Evolutionary conservation across 2,113 vertebrate species (phyloP).

Genomic region (Anguilla rostrata): DNA sequence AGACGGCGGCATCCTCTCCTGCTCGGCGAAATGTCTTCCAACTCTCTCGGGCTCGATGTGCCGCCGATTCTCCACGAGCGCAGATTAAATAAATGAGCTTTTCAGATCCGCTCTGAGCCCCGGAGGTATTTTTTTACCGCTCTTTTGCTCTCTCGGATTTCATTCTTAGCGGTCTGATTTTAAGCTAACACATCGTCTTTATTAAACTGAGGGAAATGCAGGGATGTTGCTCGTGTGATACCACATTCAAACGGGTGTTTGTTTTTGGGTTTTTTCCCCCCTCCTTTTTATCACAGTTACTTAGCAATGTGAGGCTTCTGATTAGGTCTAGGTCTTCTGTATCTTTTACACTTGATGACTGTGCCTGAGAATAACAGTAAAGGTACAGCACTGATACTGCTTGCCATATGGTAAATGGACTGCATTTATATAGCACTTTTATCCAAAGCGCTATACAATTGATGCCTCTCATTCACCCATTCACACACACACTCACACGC

Average conservation of each 20-base stretch:
- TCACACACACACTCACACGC: too few species aligned
- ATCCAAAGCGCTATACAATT: too few species aligned
- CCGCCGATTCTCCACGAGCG: neutral
- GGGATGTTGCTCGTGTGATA: neutral
- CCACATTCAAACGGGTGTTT: neutral
- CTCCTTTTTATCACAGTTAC: neutral
- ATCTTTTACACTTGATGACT: neutral
- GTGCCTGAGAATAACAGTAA: neutral
- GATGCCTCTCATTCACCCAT: too few species aligned
- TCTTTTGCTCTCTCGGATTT: neutral
- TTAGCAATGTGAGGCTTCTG: neutral
- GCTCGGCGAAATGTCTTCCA: neutral
- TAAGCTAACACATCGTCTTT: neutral
- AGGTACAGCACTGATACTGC: neutral
- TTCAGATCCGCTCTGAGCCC: constrained; percentile 2
- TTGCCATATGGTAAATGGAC: neutral
- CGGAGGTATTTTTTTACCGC: neutral
- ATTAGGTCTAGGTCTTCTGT: too few species aligned
- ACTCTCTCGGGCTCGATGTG: constrained; percentile 7
- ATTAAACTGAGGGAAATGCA: neutral
- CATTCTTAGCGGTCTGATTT: neutral
- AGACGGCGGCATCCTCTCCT: neutral
- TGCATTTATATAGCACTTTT: too few species aligned
- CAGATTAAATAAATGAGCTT: constrained; percentile 13
- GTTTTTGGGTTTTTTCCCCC: neutral